phyloP scores from a whole-genome alignment of 2,888 invertebrate species.

The Lithophane leautieri region DNA sequence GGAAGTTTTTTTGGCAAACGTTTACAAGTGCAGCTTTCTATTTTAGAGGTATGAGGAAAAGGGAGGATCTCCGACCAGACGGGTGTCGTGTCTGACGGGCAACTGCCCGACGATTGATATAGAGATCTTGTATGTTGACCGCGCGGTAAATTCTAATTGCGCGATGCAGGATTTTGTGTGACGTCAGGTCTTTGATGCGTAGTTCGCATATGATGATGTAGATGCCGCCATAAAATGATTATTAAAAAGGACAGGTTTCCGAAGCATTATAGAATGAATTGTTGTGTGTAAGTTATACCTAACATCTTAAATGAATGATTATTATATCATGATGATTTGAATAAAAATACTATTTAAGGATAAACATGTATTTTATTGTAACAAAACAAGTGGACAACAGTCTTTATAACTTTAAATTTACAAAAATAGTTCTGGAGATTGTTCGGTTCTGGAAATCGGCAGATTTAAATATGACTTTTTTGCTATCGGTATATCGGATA shows the following conservation, averaged over 20 bases:
- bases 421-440: not conserved
- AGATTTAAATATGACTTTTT: not conserved
- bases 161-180: no score
- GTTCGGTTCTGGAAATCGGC: no score
- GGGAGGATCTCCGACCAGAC: no score
- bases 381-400: conserved; percentile 8
- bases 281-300: not conserved
- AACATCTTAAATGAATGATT: not conserved
- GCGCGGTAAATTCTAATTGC: no score
- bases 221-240: no score
- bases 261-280: not conserved
- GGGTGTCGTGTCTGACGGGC: no score
- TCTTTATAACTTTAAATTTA: not conserved
- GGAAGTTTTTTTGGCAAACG: not conserved
- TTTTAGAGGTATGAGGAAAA: no score
- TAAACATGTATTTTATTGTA: conserved; percentile 13
- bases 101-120: no score
- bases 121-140: no score
- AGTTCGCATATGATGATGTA: no score
- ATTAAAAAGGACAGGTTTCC: not conserved
- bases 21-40: not conserved
- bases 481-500: not conserved
- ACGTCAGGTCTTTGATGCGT: no score
- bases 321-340: not conserved
- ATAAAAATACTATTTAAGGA: conserved; percentile 10